phyloP scores from a whole-genome alignment of 2,797 vertebrate species.

The Premnoplex brunnescens region DNA sequence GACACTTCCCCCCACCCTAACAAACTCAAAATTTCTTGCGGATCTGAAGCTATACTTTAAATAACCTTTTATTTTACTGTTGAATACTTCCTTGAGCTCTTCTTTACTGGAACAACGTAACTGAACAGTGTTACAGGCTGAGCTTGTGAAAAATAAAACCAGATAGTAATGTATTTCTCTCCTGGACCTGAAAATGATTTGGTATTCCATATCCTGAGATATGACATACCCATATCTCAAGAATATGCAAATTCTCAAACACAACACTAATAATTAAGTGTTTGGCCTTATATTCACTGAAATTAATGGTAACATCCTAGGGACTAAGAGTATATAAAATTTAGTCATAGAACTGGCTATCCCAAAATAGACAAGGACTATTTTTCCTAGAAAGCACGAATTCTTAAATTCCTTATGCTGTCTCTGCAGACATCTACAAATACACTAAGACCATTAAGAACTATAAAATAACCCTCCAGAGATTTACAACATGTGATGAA shows the following conservation, averaged over 20 bases:
- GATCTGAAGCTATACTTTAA: not conserved
- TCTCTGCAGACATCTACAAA: not conserved
- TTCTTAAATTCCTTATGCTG: not conserved
- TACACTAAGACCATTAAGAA: not conserved
- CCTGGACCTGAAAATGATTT: not conserved
- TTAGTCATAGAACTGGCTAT: not conserved
- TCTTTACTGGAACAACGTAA: not conserved
- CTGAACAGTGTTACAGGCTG: not conserved
- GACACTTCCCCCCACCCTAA: not conserved
- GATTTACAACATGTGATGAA: not conserved
- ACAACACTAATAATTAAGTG: not conserved
- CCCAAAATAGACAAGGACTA: not conserved
- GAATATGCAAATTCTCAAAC: not conserved
- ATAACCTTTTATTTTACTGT: not conserved
- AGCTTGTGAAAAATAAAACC: not conserved
- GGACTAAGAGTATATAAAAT: not conserved
- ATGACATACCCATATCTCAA: not conserved
- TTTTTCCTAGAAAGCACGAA: not conserved
- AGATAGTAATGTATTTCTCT: not conserved
- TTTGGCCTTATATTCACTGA: not conserved
- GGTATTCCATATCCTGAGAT: not conserved
- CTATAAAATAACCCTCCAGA: not conserved
- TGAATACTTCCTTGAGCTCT: not conserved
- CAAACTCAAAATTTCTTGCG: not conserved
- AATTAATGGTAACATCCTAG: not conserved